Conservation (phyloP, 2,113 vertebrate species). For the Upupa epops region DNA sequence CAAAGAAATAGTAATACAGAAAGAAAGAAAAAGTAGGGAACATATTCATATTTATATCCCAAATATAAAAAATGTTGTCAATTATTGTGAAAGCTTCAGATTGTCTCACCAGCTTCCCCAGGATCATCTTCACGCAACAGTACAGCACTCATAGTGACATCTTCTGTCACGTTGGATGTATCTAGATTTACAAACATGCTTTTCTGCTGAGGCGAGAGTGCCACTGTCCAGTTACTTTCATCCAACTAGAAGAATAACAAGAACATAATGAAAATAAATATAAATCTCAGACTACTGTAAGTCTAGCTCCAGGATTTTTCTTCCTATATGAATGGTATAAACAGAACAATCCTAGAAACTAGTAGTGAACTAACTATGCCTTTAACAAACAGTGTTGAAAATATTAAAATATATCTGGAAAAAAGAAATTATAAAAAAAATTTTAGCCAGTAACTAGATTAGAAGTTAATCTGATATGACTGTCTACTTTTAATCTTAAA, state of each 20-base stretch:
- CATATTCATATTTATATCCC: background rate
- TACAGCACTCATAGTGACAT: constrained; percentile 85
- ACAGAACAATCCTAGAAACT: background rate
- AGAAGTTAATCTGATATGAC: background rate
- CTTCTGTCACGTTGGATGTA: constrained; percentile 78
- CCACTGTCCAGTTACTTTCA: constrained; percentile 86
- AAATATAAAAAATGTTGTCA: background rate
- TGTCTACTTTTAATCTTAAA: background rate
- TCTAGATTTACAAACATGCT: constrained; percentile 76
- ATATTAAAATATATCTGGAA: background rate
- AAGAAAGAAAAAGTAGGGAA: rapidly evolving
- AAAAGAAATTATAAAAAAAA: background rate
- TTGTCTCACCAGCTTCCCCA: constrained; percentile 86
- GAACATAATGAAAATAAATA: background rate
- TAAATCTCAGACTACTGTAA: background rate
- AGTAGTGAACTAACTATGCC: background rate
- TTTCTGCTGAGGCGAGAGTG: constrained; percentile 77
- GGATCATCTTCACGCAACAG: constrained; percentile 93
- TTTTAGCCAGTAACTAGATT: background rate
- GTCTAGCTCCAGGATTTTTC: background rate
- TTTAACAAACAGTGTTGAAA: background rate
- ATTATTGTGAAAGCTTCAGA: background rate
- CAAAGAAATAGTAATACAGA: background rate
- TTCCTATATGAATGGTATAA: background rate
- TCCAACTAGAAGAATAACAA: constrained; percentile 74